phyloP scores from a whole-genome alignment of 1,140 invertebrate species.

The Eurosta solidaginis region DNA sequence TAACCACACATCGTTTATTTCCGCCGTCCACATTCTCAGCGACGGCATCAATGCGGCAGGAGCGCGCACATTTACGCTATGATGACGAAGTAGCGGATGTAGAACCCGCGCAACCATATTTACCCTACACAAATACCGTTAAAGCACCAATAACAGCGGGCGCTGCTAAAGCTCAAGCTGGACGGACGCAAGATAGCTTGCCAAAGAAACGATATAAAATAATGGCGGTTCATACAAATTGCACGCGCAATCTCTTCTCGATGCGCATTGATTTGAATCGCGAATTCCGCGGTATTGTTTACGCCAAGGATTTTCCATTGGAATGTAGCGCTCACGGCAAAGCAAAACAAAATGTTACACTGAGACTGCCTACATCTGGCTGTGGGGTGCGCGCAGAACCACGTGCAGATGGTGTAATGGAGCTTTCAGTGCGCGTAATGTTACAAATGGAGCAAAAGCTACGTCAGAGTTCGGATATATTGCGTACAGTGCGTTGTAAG shows the following conservation, averaged over 20 bases:
- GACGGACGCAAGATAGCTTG: not conserved
- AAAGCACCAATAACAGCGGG: not conserved
- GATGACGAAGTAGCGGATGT: slow-evolving; percentile 1
- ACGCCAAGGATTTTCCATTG: slow-evolving; percentile 72
- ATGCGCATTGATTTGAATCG: slow-evolving; percentile 65
- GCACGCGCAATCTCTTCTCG: slow-evolving; percentile 64
- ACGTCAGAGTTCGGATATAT: slow-evolving; percentile 72
- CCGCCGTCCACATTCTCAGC: not conserved
- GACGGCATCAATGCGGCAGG: not conserved
- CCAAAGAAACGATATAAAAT: slow-evolving; percentile 36
- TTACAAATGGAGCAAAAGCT: slow-evolving; percentile 73
- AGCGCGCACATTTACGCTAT: not conserved
- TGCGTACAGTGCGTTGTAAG: slow-evolving; percentile 64
- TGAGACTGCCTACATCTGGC: slow-evolving; percentile 70
- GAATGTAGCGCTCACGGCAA: slow-evolving; percentile 66
- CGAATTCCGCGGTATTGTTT: slow-evolving; percentile 71
- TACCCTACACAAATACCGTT: not conserved
- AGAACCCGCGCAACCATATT: not conserved
- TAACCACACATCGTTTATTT: slow-evolving; percentile 23
- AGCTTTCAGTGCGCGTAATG: slow-evolving; percentile 69
- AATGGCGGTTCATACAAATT: slow-evolving; percentile 60
- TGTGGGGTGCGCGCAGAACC: slow-evolving; percentile 68
- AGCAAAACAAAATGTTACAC: slow-evolving; percentile 59
- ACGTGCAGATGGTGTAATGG: slow-evolving; percentile 61
- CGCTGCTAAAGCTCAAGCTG: not conserved